Base-by-base conservation (phyloP, 2,113 vertebrate species). In the Xiphias gladius region DNA sequence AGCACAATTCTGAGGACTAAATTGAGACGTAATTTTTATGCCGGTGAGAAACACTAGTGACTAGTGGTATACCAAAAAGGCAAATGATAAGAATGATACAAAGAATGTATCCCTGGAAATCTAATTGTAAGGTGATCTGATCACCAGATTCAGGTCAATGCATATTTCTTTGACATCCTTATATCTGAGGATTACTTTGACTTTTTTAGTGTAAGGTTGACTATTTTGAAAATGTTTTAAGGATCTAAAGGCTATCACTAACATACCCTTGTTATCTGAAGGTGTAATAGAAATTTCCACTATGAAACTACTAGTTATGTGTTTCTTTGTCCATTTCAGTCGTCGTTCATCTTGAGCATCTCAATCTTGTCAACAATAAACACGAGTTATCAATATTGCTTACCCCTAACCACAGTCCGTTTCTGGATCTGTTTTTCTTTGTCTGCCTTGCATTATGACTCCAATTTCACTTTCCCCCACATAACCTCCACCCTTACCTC, bases 171-270 rank as follows among this genome's bases (percentile, higher is more conserved):
- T 68, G 76, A 71, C 30, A 58, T 57, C 35, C 48, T 55, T 41
- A 43, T 22, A 64, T 57, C 28, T 57, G 68, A 66, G 59, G 79
- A 57, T 86, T 61, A 30, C 37, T 61, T 61, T 50, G 52, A 71
- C 43, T 58, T 41, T 63, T 54, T 50, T 55, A 79, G 59, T 72
- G 64, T 37, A 46, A 55, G 58, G 66, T 62, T 66, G 48, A 80
- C 30, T 41, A 48, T 35, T 71, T 71, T 61, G 59, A 80, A 76
- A 64, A 58, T 61, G 20, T 58, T 79, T 64, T 66, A 58, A 46
- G n/a, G 66, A 83, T 83, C 67, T 79, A 32, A 77, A 39, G 32
- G 24, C 76, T 67, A 62, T 72, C 28, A 6, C 13, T 37, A 14
- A 58, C 32, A 55, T 66, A 30, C 20, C 0, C 57, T 35, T n/a